These are phyloP conservation scores for Limanda limanda DNA, from an alignment of 2,113 vertebrate genomes.

Conservation along the genomic window DNA sequence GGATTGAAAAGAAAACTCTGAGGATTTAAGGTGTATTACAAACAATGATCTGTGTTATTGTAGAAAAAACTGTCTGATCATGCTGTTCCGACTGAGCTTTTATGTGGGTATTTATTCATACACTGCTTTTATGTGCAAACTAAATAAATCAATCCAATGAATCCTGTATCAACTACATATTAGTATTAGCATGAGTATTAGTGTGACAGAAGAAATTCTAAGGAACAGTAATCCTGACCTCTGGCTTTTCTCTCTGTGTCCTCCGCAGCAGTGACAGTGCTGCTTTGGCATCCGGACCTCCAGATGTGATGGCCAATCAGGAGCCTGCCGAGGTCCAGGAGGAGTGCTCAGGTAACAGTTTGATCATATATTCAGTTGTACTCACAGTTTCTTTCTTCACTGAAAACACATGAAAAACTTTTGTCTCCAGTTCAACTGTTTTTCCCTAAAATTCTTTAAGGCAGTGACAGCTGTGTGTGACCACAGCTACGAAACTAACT, in stretches of 20 bases:
- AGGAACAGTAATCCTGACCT: background rate
- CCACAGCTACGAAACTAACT: too few species aligned
- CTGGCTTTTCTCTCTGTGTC: constrained; percentile 34
- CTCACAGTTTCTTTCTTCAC: background rate
- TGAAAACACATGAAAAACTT: background rate
- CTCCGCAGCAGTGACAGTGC: constrained; percentile 82
- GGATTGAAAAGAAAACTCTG: too few species aligned
- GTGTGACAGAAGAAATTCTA: background rate
- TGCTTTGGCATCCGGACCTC: constrained; percentile 83
- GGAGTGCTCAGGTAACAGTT: constrained; percentile 83
- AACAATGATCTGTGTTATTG: background rate
- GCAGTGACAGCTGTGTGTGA: background rate
- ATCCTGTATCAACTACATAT: background rate
- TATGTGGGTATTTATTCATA: background rate
- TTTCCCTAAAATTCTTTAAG: background rate
- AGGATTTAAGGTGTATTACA: background rate
- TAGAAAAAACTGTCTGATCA: background rate
- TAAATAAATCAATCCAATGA: background rate
- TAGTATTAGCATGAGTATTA: background rate
- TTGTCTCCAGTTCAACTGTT: background rate
- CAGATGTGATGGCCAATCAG: constrained; percentile 73
- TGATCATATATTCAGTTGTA: background rate
- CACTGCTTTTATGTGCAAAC: background rate
- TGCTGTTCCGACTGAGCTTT: background rate
- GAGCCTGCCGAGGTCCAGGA: constrained; percentile 81